Evolutionary conservation across 2,113 vertebrate species (phyloP), one percentile per base, ranked within the genome.

Genomic region (Bubo scandiacus): DNA sequence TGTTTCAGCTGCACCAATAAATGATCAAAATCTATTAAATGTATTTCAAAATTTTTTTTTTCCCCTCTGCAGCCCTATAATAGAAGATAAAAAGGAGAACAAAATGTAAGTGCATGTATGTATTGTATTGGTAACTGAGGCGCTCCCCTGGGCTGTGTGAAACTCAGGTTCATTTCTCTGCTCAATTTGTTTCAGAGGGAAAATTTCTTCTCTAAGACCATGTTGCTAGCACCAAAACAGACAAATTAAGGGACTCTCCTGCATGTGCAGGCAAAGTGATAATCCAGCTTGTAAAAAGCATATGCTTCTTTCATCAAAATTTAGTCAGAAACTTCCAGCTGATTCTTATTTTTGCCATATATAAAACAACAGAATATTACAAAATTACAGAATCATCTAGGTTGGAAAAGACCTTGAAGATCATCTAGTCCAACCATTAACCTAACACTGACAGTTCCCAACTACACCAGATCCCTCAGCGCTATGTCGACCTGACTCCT

Each of bases 91-190:
- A 74, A 78, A 58, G 32, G 5, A 23, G 4, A 11, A 21, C 9
- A 61, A 65, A 58, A 2, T 3, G 0, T 32, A 8, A 10, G 8
- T 36, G 23, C 8, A 21, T 49, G 10, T 10, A 1, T 87, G 3
- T n/a, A 34, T 70, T 2, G 2, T 47, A 55, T 81, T 5, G 6
- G 40, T 57, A 87, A 26, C 19, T 61, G 26, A 81, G 65, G 27
- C 0, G 4, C 7, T 51, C 26, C 13, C 29, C 29, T 55, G 75
- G 49, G 55, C 19, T 16, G 6, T 43, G 26, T 58, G 59, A 68
- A 92, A 61, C 19, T 11, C 8, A 2, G 12, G 12, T 61, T 57
- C 15, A 17, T n/a, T 77, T 81, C 43, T 34, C 21, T 30, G 25
- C 3, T 45, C 18, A 29, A 2, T 51, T 66, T 47, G 34, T 22